These are phyloP conservation scores for Engraulis encrasicolus DNA, from an alignment of 2,113 vertebrate genomes.

Conservation along the genomic window DNA sequence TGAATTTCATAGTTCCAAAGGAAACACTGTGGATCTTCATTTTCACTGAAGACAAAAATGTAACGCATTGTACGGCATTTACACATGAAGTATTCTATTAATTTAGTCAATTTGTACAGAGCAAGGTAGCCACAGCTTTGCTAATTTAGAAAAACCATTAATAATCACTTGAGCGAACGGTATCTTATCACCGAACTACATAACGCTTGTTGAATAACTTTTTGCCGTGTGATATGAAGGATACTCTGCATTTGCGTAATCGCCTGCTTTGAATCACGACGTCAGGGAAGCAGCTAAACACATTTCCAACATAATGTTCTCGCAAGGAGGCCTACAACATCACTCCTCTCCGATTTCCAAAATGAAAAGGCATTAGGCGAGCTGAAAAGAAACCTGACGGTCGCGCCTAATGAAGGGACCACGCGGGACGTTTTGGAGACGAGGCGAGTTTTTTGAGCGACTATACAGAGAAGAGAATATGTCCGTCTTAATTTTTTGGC, in stretches of 20 bases:
- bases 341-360: neutral
- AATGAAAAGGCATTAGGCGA: neutral
- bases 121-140: too few relatives aligned
- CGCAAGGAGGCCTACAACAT: neutral
- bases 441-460: neutral
- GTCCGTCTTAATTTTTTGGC: neutral
- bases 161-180: too few relatives aligned
- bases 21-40: too few relatives aligned
- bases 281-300: neutral
- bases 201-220: too few relatives aligned
- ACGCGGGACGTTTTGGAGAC: neutral
- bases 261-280: neutral
- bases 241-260: neutral
- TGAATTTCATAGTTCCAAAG: too few relatives aligned
- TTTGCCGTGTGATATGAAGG: neutral
- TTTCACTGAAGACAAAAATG: too few relatives aligned
- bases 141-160: too few relatives aligned
- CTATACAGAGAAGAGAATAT: neutral
- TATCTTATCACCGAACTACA: too few relatives aligned
- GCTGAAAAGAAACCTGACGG: neutral
- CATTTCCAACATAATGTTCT: neutral
- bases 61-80: too few relatives aligned
- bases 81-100: too few relatives aligned
- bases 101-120: too few relatives aligned
- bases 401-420: neutral